phyloP scores from a whole-genome alignment of 2,113 vertebrate genomes.

The Numenius arquata region DNA sequence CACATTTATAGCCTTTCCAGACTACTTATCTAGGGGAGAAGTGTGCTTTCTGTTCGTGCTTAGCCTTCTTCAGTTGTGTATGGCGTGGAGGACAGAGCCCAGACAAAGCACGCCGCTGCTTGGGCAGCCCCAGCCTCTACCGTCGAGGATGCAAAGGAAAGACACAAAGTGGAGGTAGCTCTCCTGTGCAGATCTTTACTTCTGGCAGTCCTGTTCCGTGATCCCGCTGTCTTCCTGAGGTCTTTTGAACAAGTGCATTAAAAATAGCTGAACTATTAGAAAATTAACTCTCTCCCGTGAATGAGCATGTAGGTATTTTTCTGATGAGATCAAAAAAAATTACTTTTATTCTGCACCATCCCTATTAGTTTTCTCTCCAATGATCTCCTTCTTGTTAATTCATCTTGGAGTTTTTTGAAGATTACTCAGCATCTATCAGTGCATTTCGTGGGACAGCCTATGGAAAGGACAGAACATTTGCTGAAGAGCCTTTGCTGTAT shows the following conservation, averaged over 20 bases:
- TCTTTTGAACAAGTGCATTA: neutral
- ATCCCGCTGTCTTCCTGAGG: neutral
- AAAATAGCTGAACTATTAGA: neutral
- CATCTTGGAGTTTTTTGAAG: neutral
- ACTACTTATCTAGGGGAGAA: neutral
- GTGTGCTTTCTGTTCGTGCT: neutral
- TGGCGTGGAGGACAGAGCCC: neutral
- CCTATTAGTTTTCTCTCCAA: neutral
- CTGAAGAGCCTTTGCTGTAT: neutral
- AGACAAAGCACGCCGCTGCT: neutral
- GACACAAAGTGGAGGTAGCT: neutral
- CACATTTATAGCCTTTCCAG: conserved; percentile 14
- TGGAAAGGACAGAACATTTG: neutral
- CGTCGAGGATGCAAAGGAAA: neutral
- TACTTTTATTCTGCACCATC: neutral
- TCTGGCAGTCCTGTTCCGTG: neutral
- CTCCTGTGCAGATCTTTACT: neutral
- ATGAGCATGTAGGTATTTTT: neutral
- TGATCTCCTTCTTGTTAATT: neutral
- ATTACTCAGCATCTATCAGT: neutral
- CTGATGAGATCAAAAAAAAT: neutral
- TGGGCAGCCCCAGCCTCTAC: neutral
- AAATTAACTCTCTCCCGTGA: neutral
- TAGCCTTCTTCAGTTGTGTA: neutral
- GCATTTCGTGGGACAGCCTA: neutral